A percentile compares a stretch with the other conserved stretches of the same genome.
Conservation (phyloP, 2,113 vertebrate species). For the Chlamydotis undulata region DNA sequence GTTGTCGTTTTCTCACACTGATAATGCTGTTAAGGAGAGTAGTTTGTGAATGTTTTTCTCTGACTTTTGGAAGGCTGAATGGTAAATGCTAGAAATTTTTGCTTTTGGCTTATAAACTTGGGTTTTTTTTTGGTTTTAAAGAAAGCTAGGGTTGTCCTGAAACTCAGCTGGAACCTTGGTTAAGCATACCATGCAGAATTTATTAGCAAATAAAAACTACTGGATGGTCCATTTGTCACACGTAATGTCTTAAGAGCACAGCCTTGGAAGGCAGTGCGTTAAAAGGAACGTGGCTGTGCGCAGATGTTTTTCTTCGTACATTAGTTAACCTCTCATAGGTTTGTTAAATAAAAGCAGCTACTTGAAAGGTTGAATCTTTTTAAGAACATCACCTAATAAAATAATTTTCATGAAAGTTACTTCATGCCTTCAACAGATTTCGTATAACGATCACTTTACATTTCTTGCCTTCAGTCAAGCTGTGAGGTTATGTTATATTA, state of each 20-base stretch:
- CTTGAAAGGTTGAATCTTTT: not conserved
- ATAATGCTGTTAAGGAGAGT: not conserved
- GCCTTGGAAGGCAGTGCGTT: not conserved
- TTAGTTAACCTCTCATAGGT: not conserved
- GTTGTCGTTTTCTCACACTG: not conserved
- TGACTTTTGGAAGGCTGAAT: not conserved
- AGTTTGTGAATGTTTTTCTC: not conserved
- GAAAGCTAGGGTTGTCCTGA: not conserved
- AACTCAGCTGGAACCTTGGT: not conserved
- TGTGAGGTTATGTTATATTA: not conserved
- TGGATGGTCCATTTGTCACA: not conserved
- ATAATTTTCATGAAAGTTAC: not conserved
- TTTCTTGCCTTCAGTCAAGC: not conserved
- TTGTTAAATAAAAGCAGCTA: conserved; percentile 1
- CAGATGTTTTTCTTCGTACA: not conserved
- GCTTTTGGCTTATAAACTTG: not conserved
- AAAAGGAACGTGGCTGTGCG: not conserved
- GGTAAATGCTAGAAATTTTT: not conserved
- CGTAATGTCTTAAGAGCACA: not conserved
- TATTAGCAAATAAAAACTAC: not conserved
- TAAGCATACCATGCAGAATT: not conserved
- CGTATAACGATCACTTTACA: not conserved
- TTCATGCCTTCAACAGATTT: conserved; percentile 10
- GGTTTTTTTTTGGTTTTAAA: not conserved
- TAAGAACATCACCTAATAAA: not conserved